phyloP scores from a whole-genome alignment of 1,140 invertebrate species.

The Eriocheir sinensis region DNA sequence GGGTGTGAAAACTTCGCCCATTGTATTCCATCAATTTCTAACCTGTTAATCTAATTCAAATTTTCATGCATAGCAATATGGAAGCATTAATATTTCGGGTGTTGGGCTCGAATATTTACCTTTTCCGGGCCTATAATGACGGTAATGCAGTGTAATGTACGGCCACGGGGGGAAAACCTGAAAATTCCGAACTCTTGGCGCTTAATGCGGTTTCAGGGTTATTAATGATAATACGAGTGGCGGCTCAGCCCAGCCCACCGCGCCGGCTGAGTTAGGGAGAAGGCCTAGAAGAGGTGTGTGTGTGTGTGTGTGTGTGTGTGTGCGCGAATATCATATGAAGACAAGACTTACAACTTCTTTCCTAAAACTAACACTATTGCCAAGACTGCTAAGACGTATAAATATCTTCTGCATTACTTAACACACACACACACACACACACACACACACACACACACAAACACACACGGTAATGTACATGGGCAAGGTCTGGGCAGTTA shows the following conservation, averaged over 20 bases:
- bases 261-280: neutral
- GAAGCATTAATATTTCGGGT: slow-evolving; percentile 37
- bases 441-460: no score
- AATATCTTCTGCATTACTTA: no score
- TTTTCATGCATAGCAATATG: slow-evolving; percentile 61
- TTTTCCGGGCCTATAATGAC: slow-evolving; percentile 25
- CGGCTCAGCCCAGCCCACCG: neutral
- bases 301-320: slow-evolving; percentile 43
- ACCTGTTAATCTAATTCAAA: slow-evolving; percentile 50
- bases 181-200: neutral
- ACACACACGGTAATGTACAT: no score
- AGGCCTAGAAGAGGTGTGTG: neutral
- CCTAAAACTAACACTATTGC: no score
- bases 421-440: no score
- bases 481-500: no score
- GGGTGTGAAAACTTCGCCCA: neutral
- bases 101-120: slow-evolving; percentile 35
- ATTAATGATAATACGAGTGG: neutral
- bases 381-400: no score
- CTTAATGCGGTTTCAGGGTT: slow-evolving; percentile 15
- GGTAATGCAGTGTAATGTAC: slow-evolving; percentile 24
- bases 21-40: slow-evolving; percentile 30
- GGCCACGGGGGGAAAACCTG: neutral
- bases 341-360: no score
- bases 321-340: no score